Base-by-base conservation (phyloP, 2,113 vertebrate species). In the Parotia lawesii region DNA sequence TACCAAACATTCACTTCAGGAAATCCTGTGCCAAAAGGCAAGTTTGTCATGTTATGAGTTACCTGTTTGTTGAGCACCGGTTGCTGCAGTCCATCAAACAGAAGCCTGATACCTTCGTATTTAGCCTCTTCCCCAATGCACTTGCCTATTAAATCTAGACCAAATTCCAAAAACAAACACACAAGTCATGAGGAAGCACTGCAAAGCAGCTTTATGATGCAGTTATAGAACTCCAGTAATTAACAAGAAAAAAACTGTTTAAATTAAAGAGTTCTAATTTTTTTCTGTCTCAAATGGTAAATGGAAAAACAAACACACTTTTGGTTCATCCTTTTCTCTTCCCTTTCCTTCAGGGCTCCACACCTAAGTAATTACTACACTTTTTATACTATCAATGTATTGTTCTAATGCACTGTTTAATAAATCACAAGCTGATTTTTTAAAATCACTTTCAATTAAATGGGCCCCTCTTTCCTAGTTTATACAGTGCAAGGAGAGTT, bases 31-130 rank as follows among this genome's bases (percentile, higher is more conserved):
- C 42, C 48, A n/a, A 37, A 62, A 37, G 56, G 27, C 10, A 51
- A n/a, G 29, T 37, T 58, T 62, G 40, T 66, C 21, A 37, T 23
- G 0, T 5, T 33, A 4, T 0, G 6, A 40, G 8, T 83, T 95
- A 99, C 99, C 98, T 99, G 99, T 95, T 99, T 99, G 97, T 99
- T 99, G 93, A 99, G 99, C 40, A 99, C 98, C 12, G 99, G 99
- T 82, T 99, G 99, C 95, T 99, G 99, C 57, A 99, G 76, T 15
- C 97, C 97, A 23, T 99, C 98, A 76, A 99, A 99, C 3, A 99
- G 97, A 80, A 99, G 98, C 50, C 98, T 97, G 75, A 99, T 95
- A 5, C 99, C 99, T 93, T 99, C 98, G 0, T 98, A 98, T 64
- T 98, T 99, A 4, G 98, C 97, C 72, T 99, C 99, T 87, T 99